Conservation (phyloP, 2,113 vertebrate genomes). For the Gallinago jamesoni region DNA sequence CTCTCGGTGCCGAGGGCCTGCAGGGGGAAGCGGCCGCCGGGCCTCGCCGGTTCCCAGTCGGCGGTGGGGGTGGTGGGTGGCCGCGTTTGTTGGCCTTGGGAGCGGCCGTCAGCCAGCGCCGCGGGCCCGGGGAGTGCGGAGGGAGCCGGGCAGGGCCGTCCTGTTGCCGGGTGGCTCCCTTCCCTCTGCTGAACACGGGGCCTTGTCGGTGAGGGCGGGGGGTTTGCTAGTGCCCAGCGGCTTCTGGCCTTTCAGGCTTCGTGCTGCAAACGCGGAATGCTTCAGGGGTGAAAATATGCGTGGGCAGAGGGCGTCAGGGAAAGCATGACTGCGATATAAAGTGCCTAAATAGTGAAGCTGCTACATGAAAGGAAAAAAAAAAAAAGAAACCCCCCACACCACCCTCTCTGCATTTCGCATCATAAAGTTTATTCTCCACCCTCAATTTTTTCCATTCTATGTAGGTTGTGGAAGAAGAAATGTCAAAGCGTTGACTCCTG, state of each 20-base stretch:
- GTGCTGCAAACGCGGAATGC: neutral
- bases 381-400: rapidly evolving
- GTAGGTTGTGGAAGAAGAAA: neutral
- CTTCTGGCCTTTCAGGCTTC: rapidly evolving
- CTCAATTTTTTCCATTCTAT: neutral
- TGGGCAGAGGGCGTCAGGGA: neutral
- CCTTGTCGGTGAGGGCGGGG: neutral
- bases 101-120: neutral
- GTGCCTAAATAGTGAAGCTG: neutral
- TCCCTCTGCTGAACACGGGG: neutral
- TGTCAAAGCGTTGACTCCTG: neutral
- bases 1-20: neutral
- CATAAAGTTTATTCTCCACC: rapidly evolving
- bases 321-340: rapidly evolving
- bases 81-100: neutral
- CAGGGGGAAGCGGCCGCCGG: neutral
- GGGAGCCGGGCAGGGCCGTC: neutral
- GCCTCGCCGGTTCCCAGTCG: no score
- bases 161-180: neutral
- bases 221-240: rapidly evolving
- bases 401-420: rapidly evolving
- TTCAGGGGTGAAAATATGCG: rapidly evolving
- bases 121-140: neutral
- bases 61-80: neutral
- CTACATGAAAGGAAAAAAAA: neutral